Percentiles rank a stretch among this genome's conserved stretches.
Evolutionary conservation across 2,797 vertebrate genomes (phyloP).

Genomic region (Cirrhinus mrigala): DNA sequence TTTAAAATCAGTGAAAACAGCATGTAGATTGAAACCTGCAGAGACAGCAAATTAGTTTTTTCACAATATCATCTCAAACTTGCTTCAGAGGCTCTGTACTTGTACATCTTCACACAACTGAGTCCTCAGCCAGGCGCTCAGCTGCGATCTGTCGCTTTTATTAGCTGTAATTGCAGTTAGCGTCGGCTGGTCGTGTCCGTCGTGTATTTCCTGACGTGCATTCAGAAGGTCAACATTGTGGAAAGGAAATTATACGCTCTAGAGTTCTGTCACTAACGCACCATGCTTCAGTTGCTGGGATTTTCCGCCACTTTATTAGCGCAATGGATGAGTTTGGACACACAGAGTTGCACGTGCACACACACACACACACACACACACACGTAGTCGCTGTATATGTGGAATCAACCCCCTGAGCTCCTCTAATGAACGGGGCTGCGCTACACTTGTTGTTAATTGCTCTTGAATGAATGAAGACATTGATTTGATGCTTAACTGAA

Average conservation of each 20-base stretch:
- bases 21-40: constrained; percentile 8
- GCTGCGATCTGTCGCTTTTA: constrained; percentile 9
- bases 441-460: constrained; percentile 39
- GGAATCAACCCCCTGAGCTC: constrained; percentile 17
- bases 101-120: constrained; percentile 16
- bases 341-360: not conserved
- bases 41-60: not conserved
- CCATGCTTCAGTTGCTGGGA: constrained; percentile 32
- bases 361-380: not conserved
- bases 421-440: constrained; percentile 15
- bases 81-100: not conserved
- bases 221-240: constrained; percentile 9
- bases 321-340: constrained; percentile 38
- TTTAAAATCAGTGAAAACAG: not conserved
- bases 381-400: not conserved
- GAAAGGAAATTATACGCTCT: constrained; percentile 36
- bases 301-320: constrained; percentile 37
- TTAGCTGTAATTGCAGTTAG: constrained; percentile 31
- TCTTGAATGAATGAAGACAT: constrained; percentile 41
- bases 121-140: constrained; percentile 9
- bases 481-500: constrained; percentile 21
- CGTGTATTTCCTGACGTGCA: constrained; percentile 20
- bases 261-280: constrained; percentile 25
- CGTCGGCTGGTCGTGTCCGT: not conserved
- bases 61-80: not conserved